Evolutionary conservation across 1,140 invertebrate species (phyloP), one percentile per base, ranked within the genome.

Genomic region (Achatina immaculata): DNA sequence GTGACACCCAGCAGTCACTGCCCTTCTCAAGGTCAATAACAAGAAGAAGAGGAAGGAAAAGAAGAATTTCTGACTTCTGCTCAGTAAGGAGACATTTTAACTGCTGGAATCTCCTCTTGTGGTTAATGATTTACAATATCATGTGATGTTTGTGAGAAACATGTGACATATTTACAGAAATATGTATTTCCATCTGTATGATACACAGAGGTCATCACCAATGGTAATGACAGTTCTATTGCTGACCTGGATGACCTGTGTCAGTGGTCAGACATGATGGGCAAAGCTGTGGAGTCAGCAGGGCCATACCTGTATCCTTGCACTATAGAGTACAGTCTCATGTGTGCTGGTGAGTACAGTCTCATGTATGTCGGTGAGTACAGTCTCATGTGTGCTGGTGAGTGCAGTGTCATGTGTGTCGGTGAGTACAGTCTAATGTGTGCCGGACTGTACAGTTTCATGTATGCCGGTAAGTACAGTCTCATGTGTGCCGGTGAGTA

Each of bases 341-440:
- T 99, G 89, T 97, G 96, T 31, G 83, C 87, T 0, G 83, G 83
- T 78, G 96, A 96, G 0, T 98, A 97, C 90, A 92, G 99, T 40
- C 98, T 96, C 92, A 97, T 97, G 0, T 98, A 98, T 90, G 98
- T 98, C 84, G 97, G 99, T 87, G 96, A 99, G 90, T 99, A 99
- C 91, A 97, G 96, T 80, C 92, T 99, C 69, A 98, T 99, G 88
- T 97, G 96, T 31, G 82, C 87, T 0, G 82, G 83, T 75, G 96
- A 96, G 0, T 98, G 97, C 90, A 92, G 99, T 40, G 99, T 96
- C 92, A 97, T 97, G 0, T 98, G 98, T 90, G 98, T 98, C 84
- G 97, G 99, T 87, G 96, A 99, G 90, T 99, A 99, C 91, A 97
- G 96, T 81, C 92, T 99, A 68, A 98, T 99, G 88, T 97, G 96